Evolutionary conservation across 2,888 invertebrate genomes (phyloP), one percentile per base, ranked within the genome.

Genomic region (Lucinisca nassula): DNA sequence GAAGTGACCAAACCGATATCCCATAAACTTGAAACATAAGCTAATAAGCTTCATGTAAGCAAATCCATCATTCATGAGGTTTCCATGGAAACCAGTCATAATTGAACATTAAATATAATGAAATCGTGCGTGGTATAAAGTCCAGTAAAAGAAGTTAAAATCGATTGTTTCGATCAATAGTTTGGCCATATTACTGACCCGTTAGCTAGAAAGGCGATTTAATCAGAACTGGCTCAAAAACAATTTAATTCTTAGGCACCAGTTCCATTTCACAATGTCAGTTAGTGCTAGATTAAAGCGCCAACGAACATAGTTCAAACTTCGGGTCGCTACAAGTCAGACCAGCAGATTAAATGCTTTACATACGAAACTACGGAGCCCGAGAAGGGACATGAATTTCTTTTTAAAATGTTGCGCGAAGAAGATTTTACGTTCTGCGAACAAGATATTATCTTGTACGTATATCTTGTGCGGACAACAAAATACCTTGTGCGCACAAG

Each of bases 101-200:
- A 90, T 90, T 90, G 90, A 90, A 90, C 90, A 90, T 90, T 90
- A 90, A 90, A 90, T 90, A 90, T 90, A 90, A 90, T 90, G 90
- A 90, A 90, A 90, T 90, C 90, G 90, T 87, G 90, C 90, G 87
- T 83, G 80, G 87, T 85, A 90, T 90, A 80, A 90, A 90, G 84
- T 84, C 79, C 79, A 84, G 87, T 35, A 84, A 81, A 82, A 87
- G 85, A 79, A 85, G 79, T 87, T 90, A 82, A 90, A 90, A 90
- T 90, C 87, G 80, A 87, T 87, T 73, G 79, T 82, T 85, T 75
- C 35, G 84, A 87, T 90, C 90, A 84, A 90, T 90, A 85, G 38
- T 51, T 55, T 87, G 82, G 86, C 81, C 89, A 77, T 73, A 79
- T 51, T 67, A 70, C n/a, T 87, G 90, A 87, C 87, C 90, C 85